These are phyloP conservation scores for Isichthys henryi DNA, from an alignment of 2,113 vertebrate genomes.

Conservation along the genomic window DNA sequence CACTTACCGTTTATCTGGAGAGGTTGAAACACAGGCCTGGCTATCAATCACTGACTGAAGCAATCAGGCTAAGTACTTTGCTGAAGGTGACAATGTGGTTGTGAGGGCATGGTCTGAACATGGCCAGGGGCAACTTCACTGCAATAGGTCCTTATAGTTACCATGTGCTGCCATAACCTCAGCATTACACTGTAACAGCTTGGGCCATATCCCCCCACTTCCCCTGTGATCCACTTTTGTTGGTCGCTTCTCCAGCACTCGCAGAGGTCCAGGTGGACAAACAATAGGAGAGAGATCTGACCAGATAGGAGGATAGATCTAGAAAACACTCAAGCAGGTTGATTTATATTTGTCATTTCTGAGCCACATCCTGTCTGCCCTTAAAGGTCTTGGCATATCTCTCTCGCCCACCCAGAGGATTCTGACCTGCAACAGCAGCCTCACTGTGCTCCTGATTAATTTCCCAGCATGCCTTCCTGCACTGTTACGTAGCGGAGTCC, in stretches of 20 bases:
- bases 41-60: neutral
- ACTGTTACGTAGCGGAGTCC: neutral
- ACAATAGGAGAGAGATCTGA: neutral
- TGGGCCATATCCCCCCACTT: neutral
- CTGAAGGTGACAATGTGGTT: neutral
- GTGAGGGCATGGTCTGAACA: neutral
- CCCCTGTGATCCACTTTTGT: neutral
- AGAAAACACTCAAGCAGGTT: neutral
- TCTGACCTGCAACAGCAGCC: neutral
- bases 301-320: neutral
- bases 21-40: neutral
- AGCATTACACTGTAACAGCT: neutral
- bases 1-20: neutral
- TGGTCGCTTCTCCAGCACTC: neutral
- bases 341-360: neutral
- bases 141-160: neutral
- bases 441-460: neutral
- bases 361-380: neutral
- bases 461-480: neutral
- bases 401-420: neutral
- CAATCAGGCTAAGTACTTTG: neutral
- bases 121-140: neutral
- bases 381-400: neutral
- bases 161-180: neutral
- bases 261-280: conserved; percentile 6